These are phyloP conservation scores for Stercorarius parasiticus DNA, from an alignment of 2,113 vertebrate species.

Conservation along the genomic window DNA sequence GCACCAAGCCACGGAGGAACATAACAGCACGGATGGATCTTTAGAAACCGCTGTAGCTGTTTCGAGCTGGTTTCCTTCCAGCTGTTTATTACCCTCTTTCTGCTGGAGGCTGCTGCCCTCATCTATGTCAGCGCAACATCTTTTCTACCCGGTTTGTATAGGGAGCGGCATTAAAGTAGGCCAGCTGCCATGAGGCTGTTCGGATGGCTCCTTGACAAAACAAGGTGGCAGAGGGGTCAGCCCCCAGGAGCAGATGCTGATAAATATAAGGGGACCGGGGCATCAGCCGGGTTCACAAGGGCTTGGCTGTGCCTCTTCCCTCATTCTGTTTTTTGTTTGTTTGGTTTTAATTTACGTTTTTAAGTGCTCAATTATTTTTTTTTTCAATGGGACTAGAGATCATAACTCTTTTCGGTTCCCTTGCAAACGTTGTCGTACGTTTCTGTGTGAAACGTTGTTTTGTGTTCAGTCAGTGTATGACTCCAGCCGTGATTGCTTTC, in stretches of 20 bases:
- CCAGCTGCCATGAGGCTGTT: background rate
- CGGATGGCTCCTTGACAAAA: background rate
- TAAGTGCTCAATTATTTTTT: rapidly evolving
- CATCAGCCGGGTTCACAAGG: background rate
- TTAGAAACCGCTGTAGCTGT: background rate
- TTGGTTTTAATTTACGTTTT: background rate
- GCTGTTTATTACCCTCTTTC: background rate
- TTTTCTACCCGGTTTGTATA: background rate
- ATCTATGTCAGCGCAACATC: background rate
- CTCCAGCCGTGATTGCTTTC: background rate
- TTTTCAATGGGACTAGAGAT: background rate
- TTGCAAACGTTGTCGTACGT: background rate
- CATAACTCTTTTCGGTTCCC: background rate
- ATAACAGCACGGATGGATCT: background rate
- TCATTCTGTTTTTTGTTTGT: background rate
- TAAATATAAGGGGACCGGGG: background rate
- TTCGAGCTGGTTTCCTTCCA: background rate
- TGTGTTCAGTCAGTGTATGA: background rate
- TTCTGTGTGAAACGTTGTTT: background rate
- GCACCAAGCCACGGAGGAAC: background rate
- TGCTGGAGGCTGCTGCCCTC: background rate
- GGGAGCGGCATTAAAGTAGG: background rate
- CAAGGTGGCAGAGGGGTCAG: background rate
- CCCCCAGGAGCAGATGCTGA: background rate
- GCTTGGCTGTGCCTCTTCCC: background rate